Evolutionary conservation across 2,797 vertebrate genomes (phyloP).

Genomic region (Stomatorhinus walkeri): DNA sequence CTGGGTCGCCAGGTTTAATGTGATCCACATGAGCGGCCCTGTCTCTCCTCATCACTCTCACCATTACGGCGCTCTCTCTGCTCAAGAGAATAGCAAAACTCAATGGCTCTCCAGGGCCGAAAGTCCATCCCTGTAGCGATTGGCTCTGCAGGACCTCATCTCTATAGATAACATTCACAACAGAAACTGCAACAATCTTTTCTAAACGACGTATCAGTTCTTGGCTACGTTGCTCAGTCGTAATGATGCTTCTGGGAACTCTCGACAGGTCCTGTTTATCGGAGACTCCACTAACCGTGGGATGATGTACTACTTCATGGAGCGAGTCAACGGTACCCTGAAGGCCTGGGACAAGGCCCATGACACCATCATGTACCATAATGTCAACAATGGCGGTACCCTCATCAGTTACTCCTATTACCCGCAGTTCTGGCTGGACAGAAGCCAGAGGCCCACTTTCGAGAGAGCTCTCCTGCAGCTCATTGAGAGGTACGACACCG

Average conservation of each 20-base stretch:
- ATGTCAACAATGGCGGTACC: slow-evolving; percentile 75
- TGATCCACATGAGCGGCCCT: neutral
- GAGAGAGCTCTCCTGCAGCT: slow-evolving; percentile 76
- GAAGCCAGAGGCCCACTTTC: slow-evolving; percentile 71
- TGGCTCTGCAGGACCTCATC: neutral
- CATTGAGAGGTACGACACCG: slow-evolving; percentile 69
- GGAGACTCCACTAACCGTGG: slow-evolving; percentile 95
- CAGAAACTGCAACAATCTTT: neutral
- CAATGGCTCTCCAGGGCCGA: neutral
- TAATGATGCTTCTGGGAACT: neutral
- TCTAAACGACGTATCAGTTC: neutral
- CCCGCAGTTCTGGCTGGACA: slow-evolving; percentile 85
- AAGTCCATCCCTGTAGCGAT: neutral
- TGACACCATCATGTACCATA: slow-evolving; percentile 67
- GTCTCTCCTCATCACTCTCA: neutral
- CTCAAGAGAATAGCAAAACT: neutral
- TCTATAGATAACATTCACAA: neutral
- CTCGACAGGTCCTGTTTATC: slow-evolving; percentile 79
- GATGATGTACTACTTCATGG: slow-evolving; percentile 94
- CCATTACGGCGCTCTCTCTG: neutral
- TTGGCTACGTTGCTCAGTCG: neutral
- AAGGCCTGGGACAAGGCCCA: slow-evolving; percentile 86
- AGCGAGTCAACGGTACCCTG: slow-evolving; percentile 81
- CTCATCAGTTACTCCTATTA: slow-evolving; percentile 85
- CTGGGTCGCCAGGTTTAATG: neutral